Base-by-base conservation (phyloP, 64 coral and sea anemone genomes). In the Catalaphyllia jardinei region DNA sequence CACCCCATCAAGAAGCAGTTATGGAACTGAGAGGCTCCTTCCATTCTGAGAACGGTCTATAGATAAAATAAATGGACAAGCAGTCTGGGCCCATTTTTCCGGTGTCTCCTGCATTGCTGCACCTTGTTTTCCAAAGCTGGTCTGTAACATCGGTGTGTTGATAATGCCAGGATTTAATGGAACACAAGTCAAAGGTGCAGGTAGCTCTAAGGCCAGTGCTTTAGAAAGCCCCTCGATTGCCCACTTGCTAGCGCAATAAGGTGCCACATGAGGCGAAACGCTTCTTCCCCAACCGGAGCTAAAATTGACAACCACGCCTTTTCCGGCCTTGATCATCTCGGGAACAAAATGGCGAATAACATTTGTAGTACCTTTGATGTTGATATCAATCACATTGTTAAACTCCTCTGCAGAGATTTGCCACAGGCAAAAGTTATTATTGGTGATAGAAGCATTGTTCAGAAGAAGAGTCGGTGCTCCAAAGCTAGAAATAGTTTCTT, bases 131-230 rank as follows among this genome's bases (percentile, higher is more conserved):
- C 94, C 94, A 93, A 96, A 96, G 2, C 29, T 31, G 2, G 7
- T 86, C 60, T 93, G 62, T 10, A 92, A 55, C 94, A 96, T 89
- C 8, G 91, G 65, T 63, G 94, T 96, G 52, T 96, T 89, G 35
- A 96, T 96, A 52, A 93, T 75, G 27, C 94, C 94, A 25, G 94
- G 94, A 74, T 96, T 92, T n/a, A 96, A 71, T 0, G 94, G 94
- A 0, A 93, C 82, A 87, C 94, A 96, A 57, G 91, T 86, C 71
- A 96, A 78, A 8, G 90, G 88, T 16, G 87, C 31, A 31, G 91
- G 94, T 15, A 96, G 87, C 46, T 96, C 94, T 74, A 90, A 33
- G 61, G 94, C 94, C 30, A 96, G 55, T 25, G 94, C 94, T 49
- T 96, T 96, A 65, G 94, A 96, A 10, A 96, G 82, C 35, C 94